Evolutionary conservation across 2,888 invertebrate species (phyloP).

Genomic region (Salticus scenicus): DNA sequence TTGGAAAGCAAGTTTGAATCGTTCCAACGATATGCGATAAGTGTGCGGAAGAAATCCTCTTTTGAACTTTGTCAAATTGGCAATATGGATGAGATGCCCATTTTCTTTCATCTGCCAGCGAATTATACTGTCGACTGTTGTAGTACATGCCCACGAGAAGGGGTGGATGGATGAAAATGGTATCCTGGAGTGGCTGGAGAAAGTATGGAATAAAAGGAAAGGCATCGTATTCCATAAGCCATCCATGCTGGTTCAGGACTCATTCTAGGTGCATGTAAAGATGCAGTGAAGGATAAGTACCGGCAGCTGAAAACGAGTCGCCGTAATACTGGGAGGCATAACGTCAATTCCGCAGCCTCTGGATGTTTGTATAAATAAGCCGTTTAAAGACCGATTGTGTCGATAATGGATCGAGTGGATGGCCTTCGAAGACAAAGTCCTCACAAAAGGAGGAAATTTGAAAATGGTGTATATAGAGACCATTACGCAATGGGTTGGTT

Average conservation of each 20-base stretch:
- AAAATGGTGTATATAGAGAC: no score
- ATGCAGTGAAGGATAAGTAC: no score
- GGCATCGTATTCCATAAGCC: background rate
- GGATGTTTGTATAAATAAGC: no score
- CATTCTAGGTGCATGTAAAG: no score
- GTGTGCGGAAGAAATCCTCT: background rate
- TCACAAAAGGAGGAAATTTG: no score
- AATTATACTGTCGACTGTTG: background rate
- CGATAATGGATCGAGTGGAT: no score
- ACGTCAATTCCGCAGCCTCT: no score
- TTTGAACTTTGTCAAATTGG: background rate
- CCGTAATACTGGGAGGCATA: no score
- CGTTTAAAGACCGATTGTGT: no score
- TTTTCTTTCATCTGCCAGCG: background rate
- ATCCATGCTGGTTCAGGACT: background rate
- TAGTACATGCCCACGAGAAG: background rate
- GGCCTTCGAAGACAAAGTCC: no score
- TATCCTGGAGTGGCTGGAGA: background rate
- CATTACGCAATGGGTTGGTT: no score
- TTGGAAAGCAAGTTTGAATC: background rate
- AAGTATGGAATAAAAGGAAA: background rate
- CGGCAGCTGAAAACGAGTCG: no score
- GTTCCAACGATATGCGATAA: background rate
- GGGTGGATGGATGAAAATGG: background rate
- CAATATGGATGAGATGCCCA: background rate